These are phyloP conservation scores for Mesembrinibis cayennensis DNA, from an alignment of 2,113 vertebrate genomes.

Conservation along the genomic window DNA sequence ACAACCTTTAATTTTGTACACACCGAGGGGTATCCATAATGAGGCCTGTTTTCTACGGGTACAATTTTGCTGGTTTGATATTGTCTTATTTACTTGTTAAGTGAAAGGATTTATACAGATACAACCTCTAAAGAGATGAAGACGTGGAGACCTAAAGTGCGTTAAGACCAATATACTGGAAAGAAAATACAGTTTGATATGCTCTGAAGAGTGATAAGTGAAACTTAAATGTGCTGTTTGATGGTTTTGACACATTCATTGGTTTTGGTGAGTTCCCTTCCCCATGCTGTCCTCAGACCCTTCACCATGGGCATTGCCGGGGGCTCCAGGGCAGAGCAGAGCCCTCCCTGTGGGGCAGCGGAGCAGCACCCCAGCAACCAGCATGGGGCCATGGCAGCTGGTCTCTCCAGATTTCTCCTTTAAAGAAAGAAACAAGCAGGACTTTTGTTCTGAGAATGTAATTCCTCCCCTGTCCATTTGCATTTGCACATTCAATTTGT, in stretches of 20 bases:
- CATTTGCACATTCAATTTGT: conserved; percentile 16
- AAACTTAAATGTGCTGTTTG: neutral
- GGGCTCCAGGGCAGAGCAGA: neutral
- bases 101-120: neutral
- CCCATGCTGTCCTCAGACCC: neutral
- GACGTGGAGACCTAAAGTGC: neutral
- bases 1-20: neutral
- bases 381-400: neutral
- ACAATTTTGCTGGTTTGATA: neutral
- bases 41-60: neutral
- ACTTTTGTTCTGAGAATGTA: neutral
- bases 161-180: neutral
- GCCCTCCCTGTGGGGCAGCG: neutral
- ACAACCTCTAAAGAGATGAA: neutral
- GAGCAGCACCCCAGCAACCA: neutral
- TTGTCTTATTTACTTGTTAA: neutral
- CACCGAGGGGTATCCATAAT: neutral
- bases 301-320: neutral
- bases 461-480: neutral
- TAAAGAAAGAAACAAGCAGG: neutral
- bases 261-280: neutral
- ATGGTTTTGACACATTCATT: neutral
- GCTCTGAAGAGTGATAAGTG: neutral
- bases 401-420: neutral
- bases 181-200: neutral